Evolutionary conservation across 2,888 invertebrate genomes (phyloP).

Genomic region (Auanema freiburgensis): DNA sequence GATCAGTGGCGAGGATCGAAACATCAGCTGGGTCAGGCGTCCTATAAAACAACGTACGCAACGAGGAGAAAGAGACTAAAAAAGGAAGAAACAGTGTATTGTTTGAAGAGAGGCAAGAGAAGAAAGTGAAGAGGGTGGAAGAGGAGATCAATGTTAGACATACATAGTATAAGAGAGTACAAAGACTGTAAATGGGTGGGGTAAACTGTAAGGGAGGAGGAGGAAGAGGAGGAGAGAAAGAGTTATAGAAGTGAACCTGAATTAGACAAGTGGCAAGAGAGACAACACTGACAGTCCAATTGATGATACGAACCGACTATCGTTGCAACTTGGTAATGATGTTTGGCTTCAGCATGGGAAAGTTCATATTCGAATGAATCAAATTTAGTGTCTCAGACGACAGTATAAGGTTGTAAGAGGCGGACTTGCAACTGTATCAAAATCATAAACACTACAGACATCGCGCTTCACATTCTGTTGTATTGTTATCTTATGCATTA

Average conservation of each 20-base stretch:
- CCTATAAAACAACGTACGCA: slow-evolving; percentile 8
- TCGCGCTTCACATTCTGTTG: too few species aligned
- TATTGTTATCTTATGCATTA: too few species aligned
- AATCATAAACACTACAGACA: too few species aligned
- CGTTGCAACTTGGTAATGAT: too few species aligned
- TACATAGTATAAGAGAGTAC: neutral
- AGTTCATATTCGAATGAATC: too few species aligned
- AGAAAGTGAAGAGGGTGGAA: slow-evolving; percentile 2
- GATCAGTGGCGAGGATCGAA: slow-evolving; percentile 23
- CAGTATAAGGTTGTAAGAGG: too few species aligned
- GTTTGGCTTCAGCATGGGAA: too few species aligned
- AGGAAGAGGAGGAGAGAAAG: neutral
- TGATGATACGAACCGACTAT: too few species aligned
- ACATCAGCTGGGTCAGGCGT: slow-evolving; percentile 11
- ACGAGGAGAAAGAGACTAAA: slow-evolving; percentile 2
- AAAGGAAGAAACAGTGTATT: slow-evolving; percentile 10
- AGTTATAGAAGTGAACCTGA: neutral
- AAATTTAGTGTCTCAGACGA: too few species aligned
- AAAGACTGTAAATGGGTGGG: neutral
- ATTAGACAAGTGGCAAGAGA: too few species aligned
- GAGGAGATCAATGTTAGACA: neutral
- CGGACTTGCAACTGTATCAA: too few species aligned
- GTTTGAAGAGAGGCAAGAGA: slow-evolving; percentile 9
- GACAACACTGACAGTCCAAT: too few species aligned
- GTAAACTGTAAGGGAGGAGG: neutral